Conservation (phyloP, 2,888 invertebrate species). For the Drosophila nr. fundita region DNA sequence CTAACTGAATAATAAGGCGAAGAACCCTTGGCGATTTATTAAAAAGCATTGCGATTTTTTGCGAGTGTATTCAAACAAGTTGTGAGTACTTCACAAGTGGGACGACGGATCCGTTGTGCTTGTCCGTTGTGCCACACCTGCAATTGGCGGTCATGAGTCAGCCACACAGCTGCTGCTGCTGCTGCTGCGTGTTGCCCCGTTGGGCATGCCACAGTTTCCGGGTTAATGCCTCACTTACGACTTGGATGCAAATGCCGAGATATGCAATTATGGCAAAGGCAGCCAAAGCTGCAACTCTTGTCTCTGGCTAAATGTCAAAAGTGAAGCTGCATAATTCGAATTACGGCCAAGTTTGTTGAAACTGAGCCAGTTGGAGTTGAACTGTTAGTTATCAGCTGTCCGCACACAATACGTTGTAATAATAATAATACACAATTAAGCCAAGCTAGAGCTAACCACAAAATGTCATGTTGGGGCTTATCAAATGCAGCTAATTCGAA, state of each 20-base stretch:
- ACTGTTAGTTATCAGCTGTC: conserved; percentile 27
- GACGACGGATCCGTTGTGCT: conserved; percentile 30
- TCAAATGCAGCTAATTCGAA: conserved; percentile 68
- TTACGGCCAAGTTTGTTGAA: conserved; percentile 30
- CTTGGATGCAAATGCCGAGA: conserved; percentile 54
- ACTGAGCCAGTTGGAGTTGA: conserved; percentile 17
- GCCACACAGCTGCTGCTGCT: conserved; percentile 30
- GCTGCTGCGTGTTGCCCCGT: conserved; percentile 23
- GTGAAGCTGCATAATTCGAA: conserved; percentile 63
- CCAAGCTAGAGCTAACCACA: conserved; percentile 7
- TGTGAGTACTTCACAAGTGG: conserved; percentile 50
- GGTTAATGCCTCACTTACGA: conserved; percentile 60
- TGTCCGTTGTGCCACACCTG: conserved; percentile 76
- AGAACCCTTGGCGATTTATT: not conserved
- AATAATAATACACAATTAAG: conserved; percentile 3
- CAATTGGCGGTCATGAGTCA: conserved; percentile 65
- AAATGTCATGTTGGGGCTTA: conserved; percentile 49
- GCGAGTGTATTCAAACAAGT: conserved; percentile 57
- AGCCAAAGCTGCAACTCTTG: conserved; percentile 2
- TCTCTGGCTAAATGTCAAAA: conserved; percentile 70
- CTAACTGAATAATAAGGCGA: too few species aligned
- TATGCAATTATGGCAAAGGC: conserved; percentile 29
- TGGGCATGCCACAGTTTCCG: conserved; percentile 67
- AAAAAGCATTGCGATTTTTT: not conserved
- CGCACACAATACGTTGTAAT: conserved; percentile 40